Base-by-base conservation (phyloP, 2,888 invertebrate species). In the Pyralis farinalis region DNA sequence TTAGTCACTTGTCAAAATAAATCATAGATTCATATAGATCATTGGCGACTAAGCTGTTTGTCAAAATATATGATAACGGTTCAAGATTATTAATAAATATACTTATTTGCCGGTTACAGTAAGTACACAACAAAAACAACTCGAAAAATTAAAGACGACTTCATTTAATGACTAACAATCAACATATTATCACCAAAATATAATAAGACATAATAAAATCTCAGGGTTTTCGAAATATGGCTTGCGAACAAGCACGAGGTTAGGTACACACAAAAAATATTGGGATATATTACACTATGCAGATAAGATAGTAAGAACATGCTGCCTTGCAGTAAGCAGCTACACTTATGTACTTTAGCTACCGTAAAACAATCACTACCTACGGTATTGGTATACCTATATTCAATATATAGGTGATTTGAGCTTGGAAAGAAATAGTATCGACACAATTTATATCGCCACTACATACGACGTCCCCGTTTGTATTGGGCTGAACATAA, bases 251-350 rank as follows among this genome's bases (percentile, higher is more conserved):
- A n/a, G n/a, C n/a, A 16, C 4, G 4, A 4, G 16, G 16, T 16
- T 16, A 2, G 16, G 4, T 16, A 16, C 16, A 4, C 16, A 3
- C 16, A 16, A 16, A 3, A 3, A 16, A 12, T 37, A 22, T 7
- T 21, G 36, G 20, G 12, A 29, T 16, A 28, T 29, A 37, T 38
- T 38, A 32, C 38, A 38, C 32, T 32, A 31, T 7, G n/a, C 11
- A 30, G 11, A 11, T 30, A 7, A n/a, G 10, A n/a, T 32, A 29
- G 11, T 25, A 5, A 6, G 29, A 32, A 25, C 29, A 38, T 38
- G 11, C 38, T 38, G 38, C 38, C 38, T 22, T 16, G 38, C 38
- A 38, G 32, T 10, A 16, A 16, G 16, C 4, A 16, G 16, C 12
- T 33, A 16, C 10, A 12, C 29, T n/a, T n/a, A 16, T 16, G 16